Base-by-base conservation (phyloP, 2,888 invertebrate species). In the Drosophila bunnanda region DNA sequence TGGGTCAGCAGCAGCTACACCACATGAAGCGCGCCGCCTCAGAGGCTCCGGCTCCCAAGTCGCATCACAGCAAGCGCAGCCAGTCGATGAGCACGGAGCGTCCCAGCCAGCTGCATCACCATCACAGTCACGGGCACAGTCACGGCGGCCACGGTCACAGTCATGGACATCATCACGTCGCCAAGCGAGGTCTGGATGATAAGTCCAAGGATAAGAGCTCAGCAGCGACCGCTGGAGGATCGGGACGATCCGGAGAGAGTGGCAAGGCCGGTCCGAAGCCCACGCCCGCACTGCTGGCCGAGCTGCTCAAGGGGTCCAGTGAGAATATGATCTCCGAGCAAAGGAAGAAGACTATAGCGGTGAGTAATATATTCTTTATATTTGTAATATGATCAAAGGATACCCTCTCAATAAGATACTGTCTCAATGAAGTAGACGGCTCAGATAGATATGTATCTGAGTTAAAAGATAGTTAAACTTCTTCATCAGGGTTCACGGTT, bases 261-360 rank as follows among this genome's bases (percentile, higher is more conserved):
- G 69, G 77, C 44, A 71, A 60, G 39, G 57, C 82, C 12, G 79
- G 79, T 64, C 78, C 90, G 43, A 79, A 90, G 67, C 91, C 95
- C 13, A 94, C 94, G 70, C 94, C 94, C 17, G 96, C 96, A 90
- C 93, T 96, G 70, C 93, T 97, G 70, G 96, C 96, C 48, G 96
- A 96, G 91, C 93, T 97, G 72, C 93, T 97, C 52, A 94, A 96
- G 77, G 96, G 96, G 61, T 96, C 96, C 85, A 96, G 96, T 43
- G 97, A 97, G 91, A 95, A 96, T 77, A 83, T 96, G 62, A 94
- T 96, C 17, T 94, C 95, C 72, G 94, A 94, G 78, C 89, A 93
- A 90, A 89, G 92, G 1, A 90, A 92, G 67, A 90, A 91, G 83
- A 91, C 91, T 69, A 90, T 86, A 80, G 90, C 91, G 89, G 92